Evolutionary conservation across 2,113 vertebrate genomes (phyloP).

Genomic region (Phoxinus phoxinus): DNA sequence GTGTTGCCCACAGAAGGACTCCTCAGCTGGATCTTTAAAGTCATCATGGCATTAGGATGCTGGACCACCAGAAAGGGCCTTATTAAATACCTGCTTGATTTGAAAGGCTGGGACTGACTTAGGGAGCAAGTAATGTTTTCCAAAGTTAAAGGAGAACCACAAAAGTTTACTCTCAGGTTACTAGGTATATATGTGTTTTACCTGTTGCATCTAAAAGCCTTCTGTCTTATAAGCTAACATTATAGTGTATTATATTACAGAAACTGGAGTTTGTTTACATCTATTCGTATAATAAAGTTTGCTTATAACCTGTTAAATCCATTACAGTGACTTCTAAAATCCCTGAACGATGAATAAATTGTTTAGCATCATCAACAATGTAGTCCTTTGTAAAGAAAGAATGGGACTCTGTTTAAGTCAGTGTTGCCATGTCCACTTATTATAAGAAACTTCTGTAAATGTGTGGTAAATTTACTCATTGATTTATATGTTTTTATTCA

Average conservation of each 20-base stretch:
- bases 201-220: background rate
- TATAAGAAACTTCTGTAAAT: background rate
- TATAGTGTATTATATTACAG: background rate
- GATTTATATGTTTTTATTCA: background rate
- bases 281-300: background rate
- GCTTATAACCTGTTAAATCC: background rate
- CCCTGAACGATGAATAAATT: background rate
- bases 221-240: background rate
- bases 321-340: conserved; percentile 7
- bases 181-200: background rate
- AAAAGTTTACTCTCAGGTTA: background rate
- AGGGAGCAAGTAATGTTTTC: conserved; percentile 22
- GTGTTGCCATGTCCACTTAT: background rate
- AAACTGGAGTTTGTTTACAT: background rate
- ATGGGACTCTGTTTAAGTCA: conserved; percentile 20
- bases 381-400: background rate
- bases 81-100: conserved; percentile 67
- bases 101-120: conserved; percentile 59
- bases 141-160: background rate
- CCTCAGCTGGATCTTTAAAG: conserved; percentile 68
- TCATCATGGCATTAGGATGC: conserved; percentile 69
- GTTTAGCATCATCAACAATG: conserved; percentile 20
- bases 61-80: conserved; percentile 70
- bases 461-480: background rate
- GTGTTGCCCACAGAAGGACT: conserved; percentile 57